Percentiles rank a stretch among this genome's conserved stretches.
phyloP scores from a whole-genome alignment of 2,888 invertebrate species.

The Aradus depressus region DNA sequence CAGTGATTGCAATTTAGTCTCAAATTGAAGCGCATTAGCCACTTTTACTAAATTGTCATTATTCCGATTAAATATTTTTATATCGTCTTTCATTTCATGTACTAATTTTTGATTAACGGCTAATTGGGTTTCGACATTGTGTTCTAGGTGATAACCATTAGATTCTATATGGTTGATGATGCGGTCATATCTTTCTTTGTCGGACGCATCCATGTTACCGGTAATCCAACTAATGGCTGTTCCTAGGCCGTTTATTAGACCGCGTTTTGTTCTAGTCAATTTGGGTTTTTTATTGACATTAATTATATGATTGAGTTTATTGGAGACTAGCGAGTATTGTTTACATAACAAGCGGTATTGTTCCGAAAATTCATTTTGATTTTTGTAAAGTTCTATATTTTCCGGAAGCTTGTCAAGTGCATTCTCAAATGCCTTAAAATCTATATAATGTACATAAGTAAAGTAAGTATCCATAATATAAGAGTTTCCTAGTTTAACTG shows the following conservation, averaged over 20 bases:
- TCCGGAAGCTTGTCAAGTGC: neutral
- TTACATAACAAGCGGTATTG: neutral
- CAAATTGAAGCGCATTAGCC: too few relatives aligned
- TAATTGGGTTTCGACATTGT: constrained; percentile 13
- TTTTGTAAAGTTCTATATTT: neutral
- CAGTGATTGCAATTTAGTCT: too few relatives aligned
- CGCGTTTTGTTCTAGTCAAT: constrained; percentile 9
- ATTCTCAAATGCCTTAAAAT: neutral
- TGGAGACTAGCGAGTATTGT: neutral
- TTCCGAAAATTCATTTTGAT: neutral
- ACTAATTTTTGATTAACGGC: constrained; percentile 12
- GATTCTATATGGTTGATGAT: constrained; percentile 12
- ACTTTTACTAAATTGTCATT: too few relatives aligned
- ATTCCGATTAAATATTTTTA: constrained; percentile 6
- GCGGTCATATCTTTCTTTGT: constrained; percentile 13
- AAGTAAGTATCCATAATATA: neutral
- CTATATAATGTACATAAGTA: constrained; percentile 5
- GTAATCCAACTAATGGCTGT: constrained; percentile 5
- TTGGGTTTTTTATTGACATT: neutral
- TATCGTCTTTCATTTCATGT: constrained; percentile 9
- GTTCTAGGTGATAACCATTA: constrained; percentile 9
- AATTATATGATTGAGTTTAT: constrained; percentile 3
- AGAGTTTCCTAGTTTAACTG: constrained; percentile 9
- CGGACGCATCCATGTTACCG: constrained; percentile 15
- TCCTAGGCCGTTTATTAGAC: constrained; percentile 10